Conservation (phyloP, 2,113 vertebrate species). For the Oreochromis aureus region DNA sequence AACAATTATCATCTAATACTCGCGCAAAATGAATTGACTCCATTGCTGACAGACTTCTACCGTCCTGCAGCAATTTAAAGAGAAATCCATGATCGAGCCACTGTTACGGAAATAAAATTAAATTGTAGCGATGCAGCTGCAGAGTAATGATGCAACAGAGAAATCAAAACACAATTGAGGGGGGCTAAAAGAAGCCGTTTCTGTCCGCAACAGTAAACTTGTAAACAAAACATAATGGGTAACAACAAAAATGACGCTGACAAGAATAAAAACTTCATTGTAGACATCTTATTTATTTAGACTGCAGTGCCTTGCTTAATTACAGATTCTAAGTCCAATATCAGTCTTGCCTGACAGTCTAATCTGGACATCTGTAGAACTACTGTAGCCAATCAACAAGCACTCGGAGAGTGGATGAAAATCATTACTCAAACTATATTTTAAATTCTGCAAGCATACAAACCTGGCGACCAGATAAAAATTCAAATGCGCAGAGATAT, state of each 20-base stretch:
- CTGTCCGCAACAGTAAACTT: not conserved
- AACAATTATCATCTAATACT: constrained; percentile 40
- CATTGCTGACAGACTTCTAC: constrained; percentile 9
- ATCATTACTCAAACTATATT: constrained; percentile 35
- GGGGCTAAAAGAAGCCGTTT: not conserved
- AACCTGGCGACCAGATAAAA: constrained; percentile 23
- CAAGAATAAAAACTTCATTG: not conserved
- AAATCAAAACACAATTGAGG: not conserved
- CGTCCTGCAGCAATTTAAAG: constrained; percentile 39
- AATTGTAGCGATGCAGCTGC: constrained; percentile 23
- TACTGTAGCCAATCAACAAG: constrained; percentile 10
- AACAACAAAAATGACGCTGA: not conserved
- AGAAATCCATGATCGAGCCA: constrained; percentile 33
- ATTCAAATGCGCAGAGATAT: constrained; percentile 28
- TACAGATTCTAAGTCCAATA: not conserved
- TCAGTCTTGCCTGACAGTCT: not conserved
- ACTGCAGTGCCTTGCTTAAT: not conserved
- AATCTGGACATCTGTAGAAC: constrained; percentile 32
- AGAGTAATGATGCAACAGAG: constrained; percentile 33
- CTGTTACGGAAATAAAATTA: constrained; percentile 46
- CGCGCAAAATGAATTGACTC: constrained; percentile 37
- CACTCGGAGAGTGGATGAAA: not conserved
- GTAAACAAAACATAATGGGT: constrained; percentile 18
- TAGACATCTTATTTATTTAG: not conserved
- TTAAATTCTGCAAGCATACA: constrained; percentile 40